Evolutionary conservation across 2,113 vertebrate genomes (phyloP).

Genomic region (Emydura subglobosa): DNA sequence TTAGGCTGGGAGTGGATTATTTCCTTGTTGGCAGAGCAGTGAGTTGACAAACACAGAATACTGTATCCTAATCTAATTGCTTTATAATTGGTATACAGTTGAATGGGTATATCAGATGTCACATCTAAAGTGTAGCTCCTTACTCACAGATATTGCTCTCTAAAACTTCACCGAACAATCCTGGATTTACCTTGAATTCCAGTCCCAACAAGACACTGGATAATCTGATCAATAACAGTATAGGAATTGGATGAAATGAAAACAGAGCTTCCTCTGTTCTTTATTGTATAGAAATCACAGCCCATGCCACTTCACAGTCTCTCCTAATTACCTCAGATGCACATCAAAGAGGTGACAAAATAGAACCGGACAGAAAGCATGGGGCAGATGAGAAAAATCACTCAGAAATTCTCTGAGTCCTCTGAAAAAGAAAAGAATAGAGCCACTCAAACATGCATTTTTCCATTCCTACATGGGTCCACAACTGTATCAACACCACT

Average conservation of each 20-base stretch:
- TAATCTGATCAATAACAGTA: not conserved
- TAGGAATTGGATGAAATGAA: not conserved
- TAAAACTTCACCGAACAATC: not conserved
- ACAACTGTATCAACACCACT: too few species aligned
- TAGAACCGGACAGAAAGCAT: not conserved
- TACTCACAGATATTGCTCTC: not conserved
- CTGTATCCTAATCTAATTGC: not conserved
- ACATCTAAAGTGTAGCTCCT: not conserved
- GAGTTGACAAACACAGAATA: not conserved
- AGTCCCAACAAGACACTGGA: not conserved
- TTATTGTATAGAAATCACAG: not conserved
- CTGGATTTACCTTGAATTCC: not conserved
- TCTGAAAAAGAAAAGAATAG: not conserved
- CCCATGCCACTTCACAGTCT: not conserved
- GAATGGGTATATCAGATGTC: not conserved
- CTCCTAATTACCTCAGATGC: not conserved
- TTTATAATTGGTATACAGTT: not conserved
- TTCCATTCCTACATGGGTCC: not conserved
- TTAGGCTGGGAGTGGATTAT: not conserved
- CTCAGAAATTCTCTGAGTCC: not conserved
- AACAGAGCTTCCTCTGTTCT: not conserved
- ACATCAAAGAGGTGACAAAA: not conserved
- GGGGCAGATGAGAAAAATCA: not conserved
- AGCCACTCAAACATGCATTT: not conserved
- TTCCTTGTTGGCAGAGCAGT: not conserved